These are phyloP conservation scores for Mallotus villosus DNA, from an alignment of 2,797 vertebrate genomes.

Conservation along the genomic window DNA sequence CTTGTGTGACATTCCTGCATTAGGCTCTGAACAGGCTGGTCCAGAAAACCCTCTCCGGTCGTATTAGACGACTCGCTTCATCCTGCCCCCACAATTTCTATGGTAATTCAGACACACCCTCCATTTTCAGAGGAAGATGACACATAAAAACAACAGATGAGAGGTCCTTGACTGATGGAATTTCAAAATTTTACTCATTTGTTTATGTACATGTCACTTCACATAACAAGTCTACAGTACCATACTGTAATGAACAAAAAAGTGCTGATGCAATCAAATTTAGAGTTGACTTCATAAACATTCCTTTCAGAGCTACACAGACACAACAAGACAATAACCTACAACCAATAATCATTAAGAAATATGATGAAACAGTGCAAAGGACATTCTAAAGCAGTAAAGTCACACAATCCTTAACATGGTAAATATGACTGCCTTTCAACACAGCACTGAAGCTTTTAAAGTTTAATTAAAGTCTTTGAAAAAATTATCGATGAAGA, in stretches of 20 bases:
- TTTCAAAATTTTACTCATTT: slow-evolving; percentile 26
- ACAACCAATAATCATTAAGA: neutral
- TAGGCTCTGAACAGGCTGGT: neutral
- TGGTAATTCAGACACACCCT: neutral
- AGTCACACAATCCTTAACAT: slow-evolving; percentile 44
- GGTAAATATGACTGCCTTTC: slow-evolving; percentile 37
- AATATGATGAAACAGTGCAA: slow-evolving; percentile 48
- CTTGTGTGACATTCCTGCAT: neutral
- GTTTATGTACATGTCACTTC: slow-evolving; percentile 64
- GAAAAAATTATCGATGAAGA: slow-evolving; percentile 35
- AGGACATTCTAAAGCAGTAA: slow-evolving; percentile 51
- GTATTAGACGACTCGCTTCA: neutral
- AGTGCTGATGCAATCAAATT: slow-evolving; percentile 46
- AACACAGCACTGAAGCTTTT: slow-evolving; percentile 32
- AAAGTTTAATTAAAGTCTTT: slow-evolving; percentile 38
- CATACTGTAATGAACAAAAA: slow-evolving; percentile 51
- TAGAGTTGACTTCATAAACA: slow-evolving; percentile 37
- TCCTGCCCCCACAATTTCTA: neutral
- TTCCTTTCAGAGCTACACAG: slow-evolving; percentile 14
- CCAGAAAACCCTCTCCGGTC: slow-evolving; percentile 4
- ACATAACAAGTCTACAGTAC: slow-evolving; percentile 48
- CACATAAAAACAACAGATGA: neutral
- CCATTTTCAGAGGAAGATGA: neutral
- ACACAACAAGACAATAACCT: slow-evolving; percentile 21
- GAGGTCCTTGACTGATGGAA: slow-evolving; percentile 1